These are phyloP conservation scores for Callipepla squamata DNA, from an alignment of 2,113 vertebrate species.

Conservation along the genomic window DNA sequence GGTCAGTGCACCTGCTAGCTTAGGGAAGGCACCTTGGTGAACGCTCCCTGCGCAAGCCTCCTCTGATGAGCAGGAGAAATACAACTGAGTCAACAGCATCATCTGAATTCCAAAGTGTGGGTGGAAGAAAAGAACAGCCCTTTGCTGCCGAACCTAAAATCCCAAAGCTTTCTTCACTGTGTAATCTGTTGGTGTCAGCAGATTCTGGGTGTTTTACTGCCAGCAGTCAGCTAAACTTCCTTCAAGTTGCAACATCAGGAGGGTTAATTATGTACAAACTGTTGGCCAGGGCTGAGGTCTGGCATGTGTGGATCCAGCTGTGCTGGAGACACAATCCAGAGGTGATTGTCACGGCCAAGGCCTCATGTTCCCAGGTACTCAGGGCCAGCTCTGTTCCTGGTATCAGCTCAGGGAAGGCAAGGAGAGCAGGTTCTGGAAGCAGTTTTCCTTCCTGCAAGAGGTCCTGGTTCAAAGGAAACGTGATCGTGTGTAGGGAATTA, in stretches of 20 bases:
- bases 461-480: background rate
- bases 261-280: constrained; percentile 60
- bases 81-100: constrained; percentile 26
- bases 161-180: background rate
- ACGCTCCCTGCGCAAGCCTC: background rate
- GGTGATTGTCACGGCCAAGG: constrained; percentile 31
- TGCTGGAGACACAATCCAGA: constrained; percentile 51
- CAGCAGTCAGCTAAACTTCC: constrained; percentile 44
- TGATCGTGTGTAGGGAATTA: fast-evolving
- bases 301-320: constrained; percentile 55
- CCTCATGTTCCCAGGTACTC: background rate
- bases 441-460: background rate
- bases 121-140: constrained; percentile 14
- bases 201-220: constrained; percentile 32
- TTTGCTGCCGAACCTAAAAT: constrained; percentile 44
- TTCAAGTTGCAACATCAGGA: constrained; percentile 64
- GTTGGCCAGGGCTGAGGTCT: constrained; percentile 38
- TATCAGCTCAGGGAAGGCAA: background rate
- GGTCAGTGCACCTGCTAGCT: background rate
- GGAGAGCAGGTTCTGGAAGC: background rate
- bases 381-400: background rate
- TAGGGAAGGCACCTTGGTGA: background rate
- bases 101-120: background rate
- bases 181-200: constrained; percentile 5
- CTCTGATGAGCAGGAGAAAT: background rate